These are phyloP conservation scores for Physella acuta DNA, from an alignment of 1,140 invertebrate species.

Conservation along the genomic window DNA sequence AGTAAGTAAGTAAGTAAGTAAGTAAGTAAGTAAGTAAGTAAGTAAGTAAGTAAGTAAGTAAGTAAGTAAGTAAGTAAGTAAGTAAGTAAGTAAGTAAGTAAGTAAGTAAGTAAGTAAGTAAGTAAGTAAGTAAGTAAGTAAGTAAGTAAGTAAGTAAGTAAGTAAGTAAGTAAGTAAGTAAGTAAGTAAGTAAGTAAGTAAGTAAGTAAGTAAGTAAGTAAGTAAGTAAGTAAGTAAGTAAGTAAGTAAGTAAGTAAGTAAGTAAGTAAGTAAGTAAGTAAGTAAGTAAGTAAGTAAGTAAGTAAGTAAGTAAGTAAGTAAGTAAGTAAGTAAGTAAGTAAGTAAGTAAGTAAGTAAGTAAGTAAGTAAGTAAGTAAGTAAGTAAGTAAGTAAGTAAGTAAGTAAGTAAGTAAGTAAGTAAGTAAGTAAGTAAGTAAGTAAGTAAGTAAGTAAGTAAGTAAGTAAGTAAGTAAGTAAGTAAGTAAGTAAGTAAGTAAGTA, in stretches of 20 bases:
- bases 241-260: slow-evolving; percentile 5
- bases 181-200: background rate
- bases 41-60: background rate
- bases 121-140: slow-evolving; percentile 7
- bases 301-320: background rate
- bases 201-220: background rate
- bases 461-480: slow-evolving; percentile 12
- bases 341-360: slow-evolving; percentile 7
- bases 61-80: slow-evolving; percentile 5
- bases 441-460: slow-evolving; percentile 17
- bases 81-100: slow-evolving; percentile 7
- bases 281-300: slow-evolving; percentile 3
- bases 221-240: background rate
- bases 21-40: slow-evolving; percentile 6
- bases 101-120: slow-evolving; percentile 5
- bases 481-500: too few species aligned
- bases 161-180: background rate
- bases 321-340: too few species aligned
- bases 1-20: slow-evolving; percentile 13
- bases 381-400: background rate
- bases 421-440: slow-evolving; percentile 8
- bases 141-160: background rate
- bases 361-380: slow-evolving; percentile 4
- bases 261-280: slow-evolving; percentile 6
- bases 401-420: slow-evolving; percentile 1